phyloP scores from a whole-genome alignment of 1,140 invertebrate species.

The Nasonia giraulti region DNA sequence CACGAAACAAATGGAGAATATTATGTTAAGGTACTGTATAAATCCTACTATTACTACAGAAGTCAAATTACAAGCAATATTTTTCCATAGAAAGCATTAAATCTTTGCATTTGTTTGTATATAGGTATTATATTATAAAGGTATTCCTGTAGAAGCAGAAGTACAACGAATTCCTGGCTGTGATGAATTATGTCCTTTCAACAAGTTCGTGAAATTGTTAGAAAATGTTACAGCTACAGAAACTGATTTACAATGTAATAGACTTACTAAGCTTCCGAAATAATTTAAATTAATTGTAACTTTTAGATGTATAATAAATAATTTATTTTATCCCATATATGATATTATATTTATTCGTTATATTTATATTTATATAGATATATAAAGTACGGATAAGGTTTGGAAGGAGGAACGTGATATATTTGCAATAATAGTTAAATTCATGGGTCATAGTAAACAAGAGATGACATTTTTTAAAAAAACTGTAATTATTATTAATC shows the following conservation, averaged over 20 bases:
- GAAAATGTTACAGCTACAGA: constrained; percentile 53
- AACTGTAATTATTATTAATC: constrained; percentile 75
- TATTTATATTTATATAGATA: neutral
- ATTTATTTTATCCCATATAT: neutral
- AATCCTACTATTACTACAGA: neutral
- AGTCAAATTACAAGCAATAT: constrained; percentile 16
- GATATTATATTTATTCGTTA: neutral
- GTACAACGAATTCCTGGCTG: constrained; percentile 77
- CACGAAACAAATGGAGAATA: constrained; percentile 57
- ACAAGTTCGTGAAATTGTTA: constrained; percentile 53
- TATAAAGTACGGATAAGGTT: neutral
- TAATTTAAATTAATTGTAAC: neutral
- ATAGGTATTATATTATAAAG: constrained; percentile 71
- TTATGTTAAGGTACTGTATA: constrained; percentile 72
- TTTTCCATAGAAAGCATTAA: constrained; percentile 3
- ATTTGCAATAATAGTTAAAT: no score
- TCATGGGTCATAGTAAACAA: constrained; percentile 7
- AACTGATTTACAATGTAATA: constrained; percentile 55
- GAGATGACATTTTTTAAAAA: constrained; percentile 59
- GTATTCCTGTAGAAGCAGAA: constrained; percentile 71
- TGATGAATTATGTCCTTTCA: constrained; percentile 75
- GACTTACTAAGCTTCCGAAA: neutral
- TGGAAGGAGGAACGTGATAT: no score
- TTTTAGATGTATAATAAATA: neutral
- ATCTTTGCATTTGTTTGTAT: constrained; percentile 50